Base-by-base conservation (phyloP, 2,888 invertebrate genomes). In the Drosophila cognata region DNA sequence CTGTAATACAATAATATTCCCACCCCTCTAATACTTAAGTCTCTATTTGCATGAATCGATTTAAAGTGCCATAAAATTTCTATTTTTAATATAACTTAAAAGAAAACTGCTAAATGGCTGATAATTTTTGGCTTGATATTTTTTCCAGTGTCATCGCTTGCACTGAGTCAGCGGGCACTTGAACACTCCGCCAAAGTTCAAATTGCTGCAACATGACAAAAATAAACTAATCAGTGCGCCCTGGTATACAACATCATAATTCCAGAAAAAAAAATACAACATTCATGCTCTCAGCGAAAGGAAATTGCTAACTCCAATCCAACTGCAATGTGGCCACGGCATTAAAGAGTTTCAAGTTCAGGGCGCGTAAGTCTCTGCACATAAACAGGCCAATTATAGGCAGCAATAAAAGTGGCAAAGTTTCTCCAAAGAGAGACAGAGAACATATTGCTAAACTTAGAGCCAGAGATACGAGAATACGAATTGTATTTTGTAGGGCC, bases 321-420 rank as follows among this genome's bases (percentile, higher is more conserved):
- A 43, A 68, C 8, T 41, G 2, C 16, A 21, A 48, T 25, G 29
- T 16, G 16, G 51, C 61, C 38, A 21, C 36, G 36, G 52, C 59
- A 59, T 72, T 58, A 58, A 74, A 67, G 56, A 64, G 74, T 82
- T 88, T 87, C 87, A 87, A 87, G 87, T 87, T 87, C 87, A 88
- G 81, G 74, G 71, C 55, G 50, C 52, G 10, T 43, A 33, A 29
- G 38, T 36, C 62, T 41, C 46, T 53, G 57, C 66, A 71, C 77
- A 72, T 79, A 84, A 86, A 84, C 82, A 74, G 57, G 74, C 84
- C 87, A 88, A 88, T 87, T 84, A 88, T 84, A 88, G 89, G 64
- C 81, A 78, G 84, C 82, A 74, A 74, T 86, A 81, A 84, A 86
- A 77, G 56, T 60, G 59, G 85, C 81, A 56, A 57, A 69, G 65